A percentile compares a stretch with the other conserved stretches of the same genome.
Evolutionary conservation across 1,140 invertebrate species (phyloP).

Genomic region (Branchinecta lynchi): DNA sequence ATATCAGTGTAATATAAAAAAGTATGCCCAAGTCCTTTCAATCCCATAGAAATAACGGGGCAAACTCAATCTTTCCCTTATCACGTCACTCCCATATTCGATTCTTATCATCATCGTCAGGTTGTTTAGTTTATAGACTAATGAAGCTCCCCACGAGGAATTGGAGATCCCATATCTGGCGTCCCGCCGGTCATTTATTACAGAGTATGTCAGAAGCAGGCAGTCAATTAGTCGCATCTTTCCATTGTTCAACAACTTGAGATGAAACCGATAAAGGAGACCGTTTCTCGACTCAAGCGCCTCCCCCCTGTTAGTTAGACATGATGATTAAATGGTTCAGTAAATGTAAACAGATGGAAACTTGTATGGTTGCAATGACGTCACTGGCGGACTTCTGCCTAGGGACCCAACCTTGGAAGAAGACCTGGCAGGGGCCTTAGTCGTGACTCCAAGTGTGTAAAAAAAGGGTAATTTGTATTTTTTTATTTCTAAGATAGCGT

Average conservation of each 20-base stretch:
- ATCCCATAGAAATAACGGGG: no score
- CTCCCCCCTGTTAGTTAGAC: neutral
- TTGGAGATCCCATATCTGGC: neutral
- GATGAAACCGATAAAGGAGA: slow-evolving; percentile 9
- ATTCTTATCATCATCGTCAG: neutral
- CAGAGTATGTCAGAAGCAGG: slow-evolving; percentile 1
- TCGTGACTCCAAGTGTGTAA: no score
- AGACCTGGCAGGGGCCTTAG: no score
- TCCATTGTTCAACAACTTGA: slow-evolving; percentile 10
- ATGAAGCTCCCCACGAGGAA: neutral
- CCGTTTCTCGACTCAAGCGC: neutral
- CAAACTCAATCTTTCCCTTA: neutral
- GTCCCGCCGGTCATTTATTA: neutral
- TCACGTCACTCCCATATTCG: neutral
- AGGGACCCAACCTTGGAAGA: no score
- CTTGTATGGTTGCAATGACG: no score
- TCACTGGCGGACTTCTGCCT: no score
- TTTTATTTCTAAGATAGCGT: no score
- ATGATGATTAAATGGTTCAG: neutral
- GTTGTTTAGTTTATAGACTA: neutral
- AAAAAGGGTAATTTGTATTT: no score
- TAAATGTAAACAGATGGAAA: neutral
- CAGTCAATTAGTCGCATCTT: slow-evolving; percentile 10
- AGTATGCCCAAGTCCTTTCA: no score
- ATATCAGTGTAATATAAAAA: no score